Conservation (phyloP, 2,797 vertebrate species). For the Thalassophryne amazonica region DNA sequence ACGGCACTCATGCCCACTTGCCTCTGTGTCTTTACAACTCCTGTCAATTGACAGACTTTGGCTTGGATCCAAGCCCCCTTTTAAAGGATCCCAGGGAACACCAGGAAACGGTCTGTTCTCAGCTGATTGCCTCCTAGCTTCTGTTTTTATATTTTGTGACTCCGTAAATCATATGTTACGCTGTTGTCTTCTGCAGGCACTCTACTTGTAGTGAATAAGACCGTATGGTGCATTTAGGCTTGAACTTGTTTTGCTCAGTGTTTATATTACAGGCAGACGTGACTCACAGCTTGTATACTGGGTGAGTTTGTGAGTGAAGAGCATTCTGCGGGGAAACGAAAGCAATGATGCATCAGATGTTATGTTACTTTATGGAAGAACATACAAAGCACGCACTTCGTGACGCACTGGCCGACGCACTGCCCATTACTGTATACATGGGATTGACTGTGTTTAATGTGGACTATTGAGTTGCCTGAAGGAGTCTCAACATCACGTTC, state of each 20-base stretch:
- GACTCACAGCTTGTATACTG: conserved; percentile 44
- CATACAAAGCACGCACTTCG: conserved; percentile 66
- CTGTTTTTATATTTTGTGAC: too few relatives aligned
- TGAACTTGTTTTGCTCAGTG: conserved; percentile 8
- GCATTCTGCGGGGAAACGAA: conserved; percentile 36
- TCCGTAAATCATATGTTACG: conserved; percentile 31
- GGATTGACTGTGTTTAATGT: conserved; percentile 46
- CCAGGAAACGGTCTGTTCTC: conserved; percentile 25
- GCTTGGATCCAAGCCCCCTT: conserved; percentile 27
- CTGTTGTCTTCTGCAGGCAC: conserved; percentile 18
- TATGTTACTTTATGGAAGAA: conserved; percentile 54
- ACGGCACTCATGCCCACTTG: conserved; percentile 55
- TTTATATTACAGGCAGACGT: conserved; percentile 42
- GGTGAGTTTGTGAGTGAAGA: conserved; percentile 28
- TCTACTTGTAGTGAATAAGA: conserved; percentile 33
- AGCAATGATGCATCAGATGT: conserved; percentile 49
- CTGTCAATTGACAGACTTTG: conserved; percentile 42
- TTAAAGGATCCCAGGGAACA: conserved; percentile 20
- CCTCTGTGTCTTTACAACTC: conserved; percentile 50
- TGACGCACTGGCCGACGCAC: conserved; percentile 40
- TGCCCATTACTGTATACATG: conserved; percentile 33
- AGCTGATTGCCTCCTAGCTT: conserved; percentile 26
- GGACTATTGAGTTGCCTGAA: conserved; percentile 25
- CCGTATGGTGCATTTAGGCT: neutral
- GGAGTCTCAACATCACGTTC: conserved; percentile 28